Base-by-base conservation (phyloP, 2,113 vertebrate genomes). In the Calonectris borealis region DNA sequence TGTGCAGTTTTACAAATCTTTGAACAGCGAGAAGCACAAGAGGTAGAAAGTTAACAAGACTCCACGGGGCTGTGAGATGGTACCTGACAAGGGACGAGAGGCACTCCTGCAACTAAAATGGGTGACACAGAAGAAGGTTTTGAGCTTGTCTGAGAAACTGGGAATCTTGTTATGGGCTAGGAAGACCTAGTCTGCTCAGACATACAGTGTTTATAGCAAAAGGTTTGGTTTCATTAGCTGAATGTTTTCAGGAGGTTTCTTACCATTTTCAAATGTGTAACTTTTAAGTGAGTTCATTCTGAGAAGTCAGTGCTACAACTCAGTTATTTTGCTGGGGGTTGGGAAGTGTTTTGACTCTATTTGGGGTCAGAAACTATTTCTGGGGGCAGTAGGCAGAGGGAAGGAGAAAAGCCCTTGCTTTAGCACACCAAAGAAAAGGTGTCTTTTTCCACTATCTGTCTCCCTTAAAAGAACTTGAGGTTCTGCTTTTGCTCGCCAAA, bases 31-130 rank as follows among this genome's bases (percentile, higher is more conserved):
- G 86, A 92, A 89, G 83, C 92, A 94, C 94, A 95, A 94, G 93
- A 96, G 91, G 97, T 65, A 94, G 73, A 84, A 91, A 96, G 95
- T 89, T 96, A 96, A 95, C 91, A 94, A 96, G 95, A 65, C 94
- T 96, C 93, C 86, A 79, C 2, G 52, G 93, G 77, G 80, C 86
- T 93, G 90, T 68, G 91, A 95, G 96, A 76, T 54, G 81, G 70
- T 90, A 84, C 95, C 88, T 96, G 95, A 95, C 88, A 84, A 84
- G 94, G 89, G 91, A 94, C 88, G 80, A 92, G 91, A 94, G 77
- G 40, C 12, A 13, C 86, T 92, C 48, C 86, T 27, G 65, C 0
- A 3, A 88, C 90, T 86, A 54, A 92, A 93, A 92, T 60, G 82
- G 65, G 83, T 0, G 34, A 89, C 72, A 79, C 40, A 19, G 66